A percentile compares a stretch with the other conserved stretches of the same genome.
Evolutionary conservation across 1,140 invertebrate species (phyloP).

Genomic region (Tribolium madens): DNA sequence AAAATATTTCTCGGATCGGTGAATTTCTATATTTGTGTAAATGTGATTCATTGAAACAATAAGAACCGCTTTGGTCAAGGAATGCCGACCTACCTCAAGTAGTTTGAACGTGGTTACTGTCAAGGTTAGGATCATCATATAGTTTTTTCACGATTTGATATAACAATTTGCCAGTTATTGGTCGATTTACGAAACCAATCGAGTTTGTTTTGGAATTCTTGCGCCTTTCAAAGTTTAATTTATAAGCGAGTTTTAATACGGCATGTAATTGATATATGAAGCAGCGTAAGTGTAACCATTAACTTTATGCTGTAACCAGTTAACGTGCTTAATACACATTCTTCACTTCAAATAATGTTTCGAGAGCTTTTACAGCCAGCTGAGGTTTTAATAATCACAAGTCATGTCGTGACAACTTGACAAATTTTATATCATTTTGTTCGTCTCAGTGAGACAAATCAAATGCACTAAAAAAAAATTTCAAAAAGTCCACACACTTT

Average conservation of each 20-base stretch:
- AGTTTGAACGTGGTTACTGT: slow-evolving; percentile 45
- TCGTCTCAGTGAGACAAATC: no score
- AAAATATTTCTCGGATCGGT: slow-evolving; percentile 25
- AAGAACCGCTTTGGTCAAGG: slow-evolving; percentile 54
- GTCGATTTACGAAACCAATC: slow-evolving; percentile 32
- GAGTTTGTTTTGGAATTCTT: slow-evolving; percentile 47
- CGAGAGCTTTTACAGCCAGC: slow-evolving; percentile 35
- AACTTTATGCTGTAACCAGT: slow-evolving; percentile 47
- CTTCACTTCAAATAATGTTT: slow-evolving; percentile 50
- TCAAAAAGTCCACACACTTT: no score
- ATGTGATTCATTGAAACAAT: slow-evolving; percentile 51
- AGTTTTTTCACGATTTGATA: not conserved
- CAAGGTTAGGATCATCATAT: slow-evolving; percentile 41
- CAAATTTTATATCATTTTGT: no score
- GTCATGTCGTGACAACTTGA: no score
- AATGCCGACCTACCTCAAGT: slow-evolving; percentile 54
- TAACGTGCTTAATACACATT: slow-evolving; percentile 51
- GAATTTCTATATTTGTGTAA: slow-evolving; percentile 47
- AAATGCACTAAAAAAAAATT: no score
- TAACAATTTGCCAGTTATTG: slow-evolving; percentile 31
- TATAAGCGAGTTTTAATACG: slow-evolving; percentile 50
- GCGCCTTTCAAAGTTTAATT: slow-evolving; percentile 36
- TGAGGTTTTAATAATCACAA: slow-evolving; percentile 47
- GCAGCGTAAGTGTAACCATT: slow-evolving; percentile 48
- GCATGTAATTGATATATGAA: slow-evolving; percentile 55